These are phyloP conservation scores for Creontiades dilutus DNA, from an alignment of 2,888 invertebrate genomes.

Conservation along the genomic window DNA sequence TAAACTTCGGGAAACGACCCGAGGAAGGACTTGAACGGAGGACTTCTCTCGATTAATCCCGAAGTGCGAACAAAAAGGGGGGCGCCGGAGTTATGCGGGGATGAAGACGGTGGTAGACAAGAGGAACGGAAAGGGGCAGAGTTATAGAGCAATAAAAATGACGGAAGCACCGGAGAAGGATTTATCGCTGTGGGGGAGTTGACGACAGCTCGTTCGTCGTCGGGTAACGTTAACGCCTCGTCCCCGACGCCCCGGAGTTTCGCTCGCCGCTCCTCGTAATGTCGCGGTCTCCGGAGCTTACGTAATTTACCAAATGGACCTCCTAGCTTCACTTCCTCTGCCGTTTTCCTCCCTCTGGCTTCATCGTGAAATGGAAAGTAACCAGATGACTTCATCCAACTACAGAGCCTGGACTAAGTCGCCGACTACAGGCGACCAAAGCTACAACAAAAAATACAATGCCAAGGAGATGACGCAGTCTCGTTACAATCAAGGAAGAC, in stretches of 20 bases:
- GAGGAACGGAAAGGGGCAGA: neutral
- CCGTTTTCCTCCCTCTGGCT: neutral
- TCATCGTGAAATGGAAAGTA: no score
- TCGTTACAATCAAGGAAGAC: no score
- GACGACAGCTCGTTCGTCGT: conserved; percentile 22
- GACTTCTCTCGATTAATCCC: neutral
- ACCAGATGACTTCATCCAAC: no score
- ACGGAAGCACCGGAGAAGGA: neutral
- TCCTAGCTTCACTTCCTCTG: neutral
- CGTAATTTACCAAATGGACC: neutral
- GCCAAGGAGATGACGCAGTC: no score
- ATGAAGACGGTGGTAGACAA: neutral
- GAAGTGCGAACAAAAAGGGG: neutral
- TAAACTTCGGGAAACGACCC: neutral
- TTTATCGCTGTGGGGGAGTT: neutral
- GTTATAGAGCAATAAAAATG: conserved; percentile 11
- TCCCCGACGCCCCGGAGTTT: neutral
- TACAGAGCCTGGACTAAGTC: no score
- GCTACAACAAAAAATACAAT: no score
- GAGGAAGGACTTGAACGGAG: neutral
- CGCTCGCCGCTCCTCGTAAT: neutral
- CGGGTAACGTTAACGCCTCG: neutral
- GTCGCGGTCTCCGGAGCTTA: neutral
- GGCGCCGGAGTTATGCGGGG: neutral
- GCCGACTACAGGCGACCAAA: no score